These are phyloP conservation scores for Channa striata DNA, from an alignment of 2,797 vertebrate genomes.

Conservation along the genomic window DNA sequence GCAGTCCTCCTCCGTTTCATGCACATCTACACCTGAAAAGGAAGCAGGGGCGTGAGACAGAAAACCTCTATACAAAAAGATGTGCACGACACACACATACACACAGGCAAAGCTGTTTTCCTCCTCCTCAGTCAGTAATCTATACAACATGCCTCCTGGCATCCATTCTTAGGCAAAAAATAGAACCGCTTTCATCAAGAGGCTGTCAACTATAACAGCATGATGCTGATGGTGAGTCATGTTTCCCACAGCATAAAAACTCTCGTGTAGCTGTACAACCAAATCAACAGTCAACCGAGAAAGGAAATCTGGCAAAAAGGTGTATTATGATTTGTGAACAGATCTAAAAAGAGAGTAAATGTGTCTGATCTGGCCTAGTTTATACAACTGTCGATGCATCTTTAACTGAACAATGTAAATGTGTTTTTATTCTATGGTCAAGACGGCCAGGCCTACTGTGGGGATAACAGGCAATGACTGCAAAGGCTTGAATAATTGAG, in stretches of 20 bases:
- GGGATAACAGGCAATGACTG: constrained; percentile 3
- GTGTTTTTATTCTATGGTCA: constrained; percentile 3
- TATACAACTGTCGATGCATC: constrained; percentile 20
- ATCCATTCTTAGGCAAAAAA: constrained; percentile 66
- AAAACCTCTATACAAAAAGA: constrained; percentile 29
- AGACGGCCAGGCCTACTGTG: not conserved
- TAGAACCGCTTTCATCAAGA: constrained; percentile 63
- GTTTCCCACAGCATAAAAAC: constrained; percentile 64
- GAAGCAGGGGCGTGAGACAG: constrained; percentile 41
- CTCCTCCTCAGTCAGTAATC: constrained; percentile 49
- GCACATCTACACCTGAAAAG: constrained; percentile 74
- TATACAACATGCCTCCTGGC: constrained; percentile 50
- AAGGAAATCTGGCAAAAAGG: constrained; percentile 40
- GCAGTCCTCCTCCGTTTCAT: constrained; percentile 75
- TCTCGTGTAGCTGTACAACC: constrained; percentile 52
- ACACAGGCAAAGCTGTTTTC: constrained; percentile 17
- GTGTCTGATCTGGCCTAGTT: constrained; percentile 1
- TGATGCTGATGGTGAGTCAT: constrained; percentile 73
- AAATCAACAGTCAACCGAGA: constrained; percentile 47
- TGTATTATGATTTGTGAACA: constrained; percentile 24
- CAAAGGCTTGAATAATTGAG: constrained; percentile 8
- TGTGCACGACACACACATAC: not conserved
- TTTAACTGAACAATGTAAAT: constrained; percentile 1
- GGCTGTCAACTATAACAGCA: constrained; percentile 70
- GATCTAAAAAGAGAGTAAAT: constrained; percentile 9